Percentiles rank a stretch among this genome's conserved stretches.
Conservation (phyloP, 2,888 invertebrate genomes). For the Saturnia pavonia region DNA sequence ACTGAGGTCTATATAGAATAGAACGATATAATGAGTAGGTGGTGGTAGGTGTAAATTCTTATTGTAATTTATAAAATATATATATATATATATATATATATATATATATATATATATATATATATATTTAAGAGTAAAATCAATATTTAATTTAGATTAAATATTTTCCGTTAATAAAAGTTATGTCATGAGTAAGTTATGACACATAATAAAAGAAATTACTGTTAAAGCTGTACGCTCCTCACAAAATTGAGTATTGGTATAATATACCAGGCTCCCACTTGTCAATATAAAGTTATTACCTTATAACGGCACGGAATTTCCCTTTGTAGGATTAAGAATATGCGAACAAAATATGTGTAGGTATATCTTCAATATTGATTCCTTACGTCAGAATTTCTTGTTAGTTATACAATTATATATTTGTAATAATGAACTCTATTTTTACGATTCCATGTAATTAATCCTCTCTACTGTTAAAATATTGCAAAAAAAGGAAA, state of each 20-base stretch:
- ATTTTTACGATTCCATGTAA: not conserved
- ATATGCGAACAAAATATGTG: slow-evolving; percentile 32
- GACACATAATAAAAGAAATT: slow-evolving; percentile 2
- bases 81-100: too few relatives aligned
- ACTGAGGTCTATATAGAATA: not conserved
- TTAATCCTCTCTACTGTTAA: not conserved
- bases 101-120: too few relatives aligned
- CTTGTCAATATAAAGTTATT: slow-evolving; percentile 33
- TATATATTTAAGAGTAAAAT: too few relatives aligned
- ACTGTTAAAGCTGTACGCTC: slow-evolving; percentile 21
- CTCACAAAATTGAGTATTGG: slow-evolving; percentile 38
- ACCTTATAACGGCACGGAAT: slow-evolving; percentile 29
- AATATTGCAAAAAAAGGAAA: slow-evolving; percentile 6
- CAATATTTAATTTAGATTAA: not conserved
- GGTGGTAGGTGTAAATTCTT: not conserved
- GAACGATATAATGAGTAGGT: not conserved
- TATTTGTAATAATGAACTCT: not conserved
- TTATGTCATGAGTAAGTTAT: not conserved
- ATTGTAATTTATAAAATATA: not conserved
- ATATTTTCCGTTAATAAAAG: not conserved
- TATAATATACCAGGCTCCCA: slow-evolving; percentile 38
- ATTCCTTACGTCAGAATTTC: slow-evolving; percentile 39
- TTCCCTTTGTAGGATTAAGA: slow-evolving; percentile 33
- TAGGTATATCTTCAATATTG: slow-evolving; percentile 43
- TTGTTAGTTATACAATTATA: slow-evolving; percentile 20